phyloP scores from a whole-genome alignment of 2,113 vertebrate species.

The Choloepus hoffmanni region DNA sequence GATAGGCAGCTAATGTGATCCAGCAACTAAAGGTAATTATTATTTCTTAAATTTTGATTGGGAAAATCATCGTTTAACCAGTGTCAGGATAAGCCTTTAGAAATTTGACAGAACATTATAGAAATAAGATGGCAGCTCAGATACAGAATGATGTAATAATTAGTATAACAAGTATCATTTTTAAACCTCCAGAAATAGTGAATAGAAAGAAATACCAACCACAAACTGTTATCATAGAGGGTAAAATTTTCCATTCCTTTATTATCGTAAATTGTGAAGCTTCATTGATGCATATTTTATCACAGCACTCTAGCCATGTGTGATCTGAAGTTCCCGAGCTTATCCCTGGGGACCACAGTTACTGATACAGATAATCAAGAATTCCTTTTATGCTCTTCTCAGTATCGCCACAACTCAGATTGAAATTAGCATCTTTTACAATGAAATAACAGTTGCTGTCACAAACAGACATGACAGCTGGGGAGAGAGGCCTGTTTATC shows the following conservation, averaged over 20 bases:
- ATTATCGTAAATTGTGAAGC: constrained; percentile 85
- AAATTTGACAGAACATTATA: constrained; percentile 10
- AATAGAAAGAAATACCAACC: constrained; percentile 76
- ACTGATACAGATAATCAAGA: constrained; percentile 88
- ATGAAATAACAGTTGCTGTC: constrained; percentile 87
- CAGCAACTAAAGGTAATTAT: constrained; percentile 39
- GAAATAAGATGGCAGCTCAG: background rate
- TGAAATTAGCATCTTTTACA: constrained; percentile 90
- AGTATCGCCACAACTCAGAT: constrained; percentile 81
- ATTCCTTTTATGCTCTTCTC: constrained; percentile 88
- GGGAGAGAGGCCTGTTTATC: constrained; percentile 83
- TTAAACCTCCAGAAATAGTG: constrained; percentile 54
- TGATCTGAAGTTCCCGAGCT: constrained; percentile 87
- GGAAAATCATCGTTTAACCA: background rate
- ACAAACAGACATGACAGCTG: constrained; percentile 86
- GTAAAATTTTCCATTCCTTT: constrained; percentile 84
- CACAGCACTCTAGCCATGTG: constrained; percentile 87
- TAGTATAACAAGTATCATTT: background rate
- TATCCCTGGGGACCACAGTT: constrained; percentile 81
- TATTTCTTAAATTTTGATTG: constrained; percentile 30
- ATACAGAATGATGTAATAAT: background rate
- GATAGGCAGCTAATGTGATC: background rate
- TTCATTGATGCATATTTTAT: constrained; percentile 90
- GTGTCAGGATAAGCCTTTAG: background rate
- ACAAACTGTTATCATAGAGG: constrained; percentile 83